phyloP scores from a whole-genome alignment of 2,888 invertebrate genomes.

The Chaetoderma sp. region DNA sequence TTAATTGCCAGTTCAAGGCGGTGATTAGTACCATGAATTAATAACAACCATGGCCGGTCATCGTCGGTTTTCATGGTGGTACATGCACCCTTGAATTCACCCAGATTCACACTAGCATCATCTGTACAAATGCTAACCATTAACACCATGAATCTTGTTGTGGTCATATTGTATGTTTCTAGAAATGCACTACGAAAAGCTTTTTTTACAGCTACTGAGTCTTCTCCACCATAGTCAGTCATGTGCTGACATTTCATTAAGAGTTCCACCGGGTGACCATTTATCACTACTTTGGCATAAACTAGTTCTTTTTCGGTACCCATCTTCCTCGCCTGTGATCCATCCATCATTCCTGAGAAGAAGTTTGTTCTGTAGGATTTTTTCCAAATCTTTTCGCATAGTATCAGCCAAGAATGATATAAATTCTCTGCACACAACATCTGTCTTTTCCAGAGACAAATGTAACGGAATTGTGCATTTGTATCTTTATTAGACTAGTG shows the following conservation, averaged over 20 bases:
- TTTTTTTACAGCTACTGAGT: background rate
- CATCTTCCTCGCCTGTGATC: constrained; percentile 10
- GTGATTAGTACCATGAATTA: constrained; percentile 11
- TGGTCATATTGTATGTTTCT: background rate
- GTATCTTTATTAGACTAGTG: background rate
- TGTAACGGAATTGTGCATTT: background rate
- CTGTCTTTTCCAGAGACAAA: constrained; percentile 13
- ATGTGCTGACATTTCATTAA: constrained; percentile 2
- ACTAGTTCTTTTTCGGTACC: constrained; percentile 12
- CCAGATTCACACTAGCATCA: constrained; percentile 10
- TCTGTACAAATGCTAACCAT: background rate
- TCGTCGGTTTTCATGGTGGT: background rate
- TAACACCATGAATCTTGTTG: background rate
- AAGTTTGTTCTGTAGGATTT: background rate
- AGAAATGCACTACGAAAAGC: constrained; percentile 4
- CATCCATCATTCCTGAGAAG: constrained; percentile 7
- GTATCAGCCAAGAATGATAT: background rate
- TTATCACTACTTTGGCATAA: constrained; percentile 10
- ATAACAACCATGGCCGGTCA: constrained; percentile 6
- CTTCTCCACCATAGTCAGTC: constrained; percentile 10
- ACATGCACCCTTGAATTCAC: constrained; percentile 6
- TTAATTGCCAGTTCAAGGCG: constrained; percentile 8
- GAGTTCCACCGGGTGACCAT: constrained; percentile 3
- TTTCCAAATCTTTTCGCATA: background rate
- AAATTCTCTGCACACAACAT: constrained; percentile 8